Evolutionary conservation across 2,888 invertebrate genomes (phyloP), one percentile per base, ranked within the genome.

Genomic region (Apantesis nais): DNA sequence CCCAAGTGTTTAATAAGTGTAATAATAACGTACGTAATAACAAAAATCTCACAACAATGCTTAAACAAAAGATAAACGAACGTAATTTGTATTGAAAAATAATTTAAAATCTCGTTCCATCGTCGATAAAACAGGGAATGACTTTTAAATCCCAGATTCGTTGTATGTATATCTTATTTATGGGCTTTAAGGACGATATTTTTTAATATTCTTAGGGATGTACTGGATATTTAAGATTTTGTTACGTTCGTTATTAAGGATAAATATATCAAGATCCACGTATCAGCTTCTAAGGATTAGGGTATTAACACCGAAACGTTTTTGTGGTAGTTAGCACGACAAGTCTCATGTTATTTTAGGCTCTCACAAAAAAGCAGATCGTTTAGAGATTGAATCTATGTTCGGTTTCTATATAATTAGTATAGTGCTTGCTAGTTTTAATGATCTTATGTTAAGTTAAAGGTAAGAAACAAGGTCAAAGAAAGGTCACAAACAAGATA

Each of bases 241-340:
- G 2, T 3, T 11, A 2, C 22, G 48, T n/a, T n/a, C 9, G n/a
- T 14, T 14, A 25, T 55, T 55, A 5, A 58, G 5, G 25, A 11
- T 58, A 12, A 52, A 25, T 25, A 25, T 29, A 12, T 29, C 25
- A 58, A 58, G 58, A 12, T 29, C 29, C 58, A 14, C 14, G 4
- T 25, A 29, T 29, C 22, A 19, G 12, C 34, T 37, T 22, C 37
- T 37, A 37, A 12, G 3, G 11, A 34, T 62, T 11, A 2, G 22
- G 22, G 22, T 34, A 44, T 31, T 67, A 22, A 44, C 19, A 22
- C 66, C 7, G n/a, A 67, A 67, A 31, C 60, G 12, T 60, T 67
- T 60, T 67, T 37, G 58, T n/a, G 14, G 66, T 31, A 41, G 60
- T 67, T 60, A 67, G 60, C 66, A 41, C 60, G 12, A 41, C 58